phyloP scores from a whole-genome alignment of 1,140 invertebrate genomes.

The Lerema accius region DNA sequence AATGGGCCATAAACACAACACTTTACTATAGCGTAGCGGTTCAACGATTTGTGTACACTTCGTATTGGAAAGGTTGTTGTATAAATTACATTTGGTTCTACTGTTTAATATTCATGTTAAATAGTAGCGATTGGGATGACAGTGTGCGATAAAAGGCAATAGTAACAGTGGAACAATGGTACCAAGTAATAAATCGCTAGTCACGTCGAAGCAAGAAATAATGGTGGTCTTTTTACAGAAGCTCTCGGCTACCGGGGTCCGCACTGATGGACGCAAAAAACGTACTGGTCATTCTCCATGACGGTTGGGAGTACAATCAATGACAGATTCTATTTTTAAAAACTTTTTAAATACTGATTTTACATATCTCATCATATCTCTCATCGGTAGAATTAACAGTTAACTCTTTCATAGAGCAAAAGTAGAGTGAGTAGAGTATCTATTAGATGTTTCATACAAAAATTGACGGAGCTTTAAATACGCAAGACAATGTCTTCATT shows the following conservation, averaged over 20 bases:
- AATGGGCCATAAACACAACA: slow-evolving; percentile 53
- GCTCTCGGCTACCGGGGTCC: slow-evolving; percentile 60
- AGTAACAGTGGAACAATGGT: slow-evolving; percentile 36
- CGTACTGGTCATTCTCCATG: slow-evolving; percentile 53
- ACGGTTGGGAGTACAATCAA: slow-evolving; percentile 46
- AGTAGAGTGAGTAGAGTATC: too few relatives aligned
- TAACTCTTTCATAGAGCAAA: too few relatives aligned
- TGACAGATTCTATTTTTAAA: slow-evolving; percentile 18
- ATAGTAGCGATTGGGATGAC: slow-evolving; percentile 3
- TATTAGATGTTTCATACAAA: too few relatives aligned
- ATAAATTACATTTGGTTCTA: slow-evolving; percentile 4
- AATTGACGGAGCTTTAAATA: too few relatives aligned
- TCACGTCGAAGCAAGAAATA: slow-evolving; percentile 55
- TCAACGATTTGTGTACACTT: slow-evolving; percentile 20
- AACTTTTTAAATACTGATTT: too few relatives aligned
- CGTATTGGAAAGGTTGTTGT: background rate
- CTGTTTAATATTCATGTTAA: slow-evolving; percentile 10
- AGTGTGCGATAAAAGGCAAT: slow-evolving; percentile 5
- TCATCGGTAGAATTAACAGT: too few relatives aligned
- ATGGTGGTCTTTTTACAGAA: slow-evolving; percentile 58
- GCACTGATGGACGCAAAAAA: slow-evolving; percentile 61
- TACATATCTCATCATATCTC: too few relatives aligned
- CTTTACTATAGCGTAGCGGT: slow-evolving; percentile 27
- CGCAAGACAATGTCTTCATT: too few relatives aligned
- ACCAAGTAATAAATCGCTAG: slow-evolving; percentile 56